Evolutionary conservation across 1,140 invertebrate genomes (phyloP).

Genomic region (Bombus terrestris): DNA sequence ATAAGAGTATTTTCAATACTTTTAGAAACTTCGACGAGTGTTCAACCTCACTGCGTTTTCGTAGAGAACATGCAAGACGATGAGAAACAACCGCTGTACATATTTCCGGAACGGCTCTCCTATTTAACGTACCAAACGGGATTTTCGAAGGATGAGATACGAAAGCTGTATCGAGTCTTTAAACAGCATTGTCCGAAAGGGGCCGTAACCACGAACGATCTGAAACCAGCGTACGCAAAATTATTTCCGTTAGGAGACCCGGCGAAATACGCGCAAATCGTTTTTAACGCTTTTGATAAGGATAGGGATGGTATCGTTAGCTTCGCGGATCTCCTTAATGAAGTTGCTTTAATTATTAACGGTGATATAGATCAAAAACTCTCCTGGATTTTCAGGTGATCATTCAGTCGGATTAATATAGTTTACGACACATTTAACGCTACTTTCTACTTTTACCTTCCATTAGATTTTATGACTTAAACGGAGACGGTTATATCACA

Average conservation of each 20-base stretch:
- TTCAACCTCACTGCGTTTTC: constrained; percentile 45
- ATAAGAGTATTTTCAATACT: constrained; percentile 44
- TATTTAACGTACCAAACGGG: constrained; percentile 68
- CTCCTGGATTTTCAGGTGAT: constrained; percentile 77
- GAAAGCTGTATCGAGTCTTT: constrained; percentile 74
- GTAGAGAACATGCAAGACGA: constrained; percentile 60
- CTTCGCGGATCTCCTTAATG: constrained; percentile 73
- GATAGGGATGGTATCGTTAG: constrained; percentile 74
- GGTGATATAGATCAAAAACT: constrained; percentile 74
- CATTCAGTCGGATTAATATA: neutral
- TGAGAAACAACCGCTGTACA: constrained; percentile 50
- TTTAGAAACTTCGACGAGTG: constrained; percentile 46
- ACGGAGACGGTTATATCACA: constrained; percentile 77
- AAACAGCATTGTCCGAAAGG: constrained; percentile 76
- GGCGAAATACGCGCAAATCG: constrained; percentile 72
- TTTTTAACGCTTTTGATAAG: constrained; percentile 75
- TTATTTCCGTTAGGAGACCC: constrained; percentile 76
- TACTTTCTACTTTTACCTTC: constrained; percentile 35
- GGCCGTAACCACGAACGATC: constrained; percentile 65
- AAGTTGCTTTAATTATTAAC: constrained; percentile 70
- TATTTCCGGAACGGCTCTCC: constrained; percentile 69
- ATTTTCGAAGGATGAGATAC: constrained; percentile 74
- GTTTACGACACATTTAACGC: neutral
- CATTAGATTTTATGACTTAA: constrained; percentile 75
- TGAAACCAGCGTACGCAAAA: constrained; percentile 75